Conservation (phyloP, 2,113 vertebrate species). For the Cygnus buccinator region DNA sequence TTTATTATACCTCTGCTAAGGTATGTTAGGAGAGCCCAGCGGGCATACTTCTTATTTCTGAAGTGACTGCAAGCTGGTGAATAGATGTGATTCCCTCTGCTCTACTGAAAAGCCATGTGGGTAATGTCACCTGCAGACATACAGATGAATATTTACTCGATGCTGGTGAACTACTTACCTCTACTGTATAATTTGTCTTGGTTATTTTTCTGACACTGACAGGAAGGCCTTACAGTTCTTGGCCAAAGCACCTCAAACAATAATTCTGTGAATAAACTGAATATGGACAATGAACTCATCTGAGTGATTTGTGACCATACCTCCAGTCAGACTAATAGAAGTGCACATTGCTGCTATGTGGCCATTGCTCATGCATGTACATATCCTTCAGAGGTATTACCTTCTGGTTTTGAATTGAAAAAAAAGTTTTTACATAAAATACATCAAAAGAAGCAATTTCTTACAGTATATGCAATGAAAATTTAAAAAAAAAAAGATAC, state of each 20-base stretch:
- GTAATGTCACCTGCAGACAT: conserved; percentile 16
- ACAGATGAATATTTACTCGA: conserved; percentile 1
- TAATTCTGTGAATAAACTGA: neutral
- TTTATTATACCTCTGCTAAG: conserved; percentile 40
- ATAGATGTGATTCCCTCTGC: conserved; percentile 20
- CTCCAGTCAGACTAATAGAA: neutral
- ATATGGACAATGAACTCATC: neutral
- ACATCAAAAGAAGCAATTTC: neutral
- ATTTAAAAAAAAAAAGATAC: neutral
- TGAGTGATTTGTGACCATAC: neutral
- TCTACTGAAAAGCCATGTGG: neutral
- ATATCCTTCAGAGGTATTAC: neutral
- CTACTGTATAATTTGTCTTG: neutral
- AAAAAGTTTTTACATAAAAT: neutral
- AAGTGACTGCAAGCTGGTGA: conserved; percentile 40
- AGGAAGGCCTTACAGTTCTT: neutral
- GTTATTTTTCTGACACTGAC: neutral
- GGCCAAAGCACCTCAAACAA: neutral
- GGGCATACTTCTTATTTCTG: conserved; percentile 45
- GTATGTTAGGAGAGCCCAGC: conserved; percentile 10
- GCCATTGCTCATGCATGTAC: neutral
- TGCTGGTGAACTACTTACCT: neutral
- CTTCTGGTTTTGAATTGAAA: neutral
- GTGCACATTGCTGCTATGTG: neutral
- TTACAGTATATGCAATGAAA: neutral